phyloP scores from a whole-genome alignment of 2,797 vertebrate genomes.

The Sardinella longiceps region DNA sequence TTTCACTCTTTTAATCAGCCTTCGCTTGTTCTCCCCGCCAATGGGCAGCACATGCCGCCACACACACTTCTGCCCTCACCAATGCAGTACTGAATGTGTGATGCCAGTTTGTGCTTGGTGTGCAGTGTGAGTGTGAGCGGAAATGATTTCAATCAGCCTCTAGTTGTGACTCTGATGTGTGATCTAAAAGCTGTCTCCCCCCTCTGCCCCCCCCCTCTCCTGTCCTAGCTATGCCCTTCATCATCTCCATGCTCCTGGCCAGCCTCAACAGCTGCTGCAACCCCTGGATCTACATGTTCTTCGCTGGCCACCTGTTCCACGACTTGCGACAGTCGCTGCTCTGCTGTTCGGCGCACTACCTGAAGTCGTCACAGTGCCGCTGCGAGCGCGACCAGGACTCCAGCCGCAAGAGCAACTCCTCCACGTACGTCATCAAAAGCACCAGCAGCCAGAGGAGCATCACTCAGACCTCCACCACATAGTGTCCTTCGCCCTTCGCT shows the following conservation, averaged over 20 bases:
- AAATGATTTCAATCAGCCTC: not conserved
- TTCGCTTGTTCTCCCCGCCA: not conserved
- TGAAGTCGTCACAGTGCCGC: slow-evolving; percentile 76
- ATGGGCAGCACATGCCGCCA: not conserved
- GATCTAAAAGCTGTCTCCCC: not conserved
- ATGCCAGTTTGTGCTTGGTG: not conserved
- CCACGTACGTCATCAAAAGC: slow-evolving; percentile 86
- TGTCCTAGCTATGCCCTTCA: slow-evolving; percentile 85
- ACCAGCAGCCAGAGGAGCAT: slow-evolving; percentile 87
- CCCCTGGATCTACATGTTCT: slow-evolving; percentile 99
- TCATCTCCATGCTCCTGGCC: slow-evolving; percentile 93
- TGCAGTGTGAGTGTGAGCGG: not conserved
- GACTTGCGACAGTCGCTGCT: slow-evolving; percentile 83
- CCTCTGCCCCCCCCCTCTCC: slow-evolving; percentile 12
- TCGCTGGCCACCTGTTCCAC: slow-evolving; percentile 91
- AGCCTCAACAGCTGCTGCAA: slow-evolving; percentile 99
- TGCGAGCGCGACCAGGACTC: slow-evolving; percentile 82
- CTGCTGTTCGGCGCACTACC: slow-evolving; percentile 83
- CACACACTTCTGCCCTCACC: not conserved
- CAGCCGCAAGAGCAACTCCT: slow-evolving; percentile 92
- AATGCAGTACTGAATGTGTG: not conserved
- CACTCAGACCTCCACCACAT: slow-evolving; percentile 76
- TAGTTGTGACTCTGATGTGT: not conserved
- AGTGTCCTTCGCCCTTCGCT: slow-evolving; percentile 47
- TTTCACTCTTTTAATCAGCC: not conserved